These are phyloP conservation scores for Lytechinus pictus DNA, from an alignment of 35 echinoderm and acorn worm genomes.

Conservation along the genomic window DNA sequence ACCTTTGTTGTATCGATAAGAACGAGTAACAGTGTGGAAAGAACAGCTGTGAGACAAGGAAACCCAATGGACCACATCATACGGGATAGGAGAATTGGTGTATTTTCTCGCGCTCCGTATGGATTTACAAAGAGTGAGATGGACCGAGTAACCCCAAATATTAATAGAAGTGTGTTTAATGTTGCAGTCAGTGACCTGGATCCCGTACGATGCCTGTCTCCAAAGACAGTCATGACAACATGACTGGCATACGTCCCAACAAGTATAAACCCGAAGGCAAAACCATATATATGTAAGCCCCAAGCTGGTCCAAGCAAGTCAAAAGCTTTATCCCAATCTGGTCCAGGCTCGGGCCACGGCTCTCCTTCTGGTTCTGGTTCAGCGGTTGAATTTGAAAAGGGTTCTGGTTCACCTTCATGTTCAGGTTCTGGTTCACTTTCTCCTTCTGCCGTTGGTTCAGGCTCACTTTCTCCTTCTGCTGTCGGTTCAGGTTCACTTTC, in stretches of 20 bases:
- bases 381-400: background rate
- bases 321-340: conserved; percentile 67
- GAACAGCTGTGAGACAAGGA: conserved; percentile 75
- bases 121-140: conserved; percentile 81
- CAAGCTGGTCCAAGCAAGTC: conserved; percentile 61
- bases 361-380: conserved; percentile 69
- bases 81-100: conserved; percentile 68
- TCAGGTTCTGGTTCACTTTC: conserved; percentile 29
- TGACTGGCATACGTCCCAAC: conserved; percentile 52
- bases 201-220: conserved; percentile 12
- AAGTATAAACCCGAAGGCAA: conserved; percentile 59
- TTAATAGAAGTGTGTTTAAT: conserved; percentile 66
- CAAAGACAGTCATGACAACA: conserved; percentile 52
- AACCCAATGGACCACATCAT: conserved; percentile 94
- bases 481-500: conserved; percentile 60
- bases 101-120: conserved; percentile 68
- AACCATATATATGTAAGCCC: conserved; percentile 69
- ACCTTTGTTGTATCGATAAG: conserved; percentile 90
- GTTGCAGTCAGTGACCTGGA: conserved; percentile 59
- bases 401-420: conserved; percentile 23
- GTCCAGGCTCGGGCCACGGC: conserved; percentile 90
- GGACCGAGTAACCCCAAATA: conserved; percentile 67
- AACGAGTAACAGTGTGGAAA: conserved; percentile 82
- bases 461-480: conserved; percentile 47
- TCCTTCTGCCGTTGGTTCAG: conserved; percentile 45